A percentile compares a stretch with the other conserved stretches of the same genome.
These are phyloP conservation scores for Drosophila truncata DNA, from an alignment of 1,140 invertebrate species.

Conservation along the genomic window DNA sequence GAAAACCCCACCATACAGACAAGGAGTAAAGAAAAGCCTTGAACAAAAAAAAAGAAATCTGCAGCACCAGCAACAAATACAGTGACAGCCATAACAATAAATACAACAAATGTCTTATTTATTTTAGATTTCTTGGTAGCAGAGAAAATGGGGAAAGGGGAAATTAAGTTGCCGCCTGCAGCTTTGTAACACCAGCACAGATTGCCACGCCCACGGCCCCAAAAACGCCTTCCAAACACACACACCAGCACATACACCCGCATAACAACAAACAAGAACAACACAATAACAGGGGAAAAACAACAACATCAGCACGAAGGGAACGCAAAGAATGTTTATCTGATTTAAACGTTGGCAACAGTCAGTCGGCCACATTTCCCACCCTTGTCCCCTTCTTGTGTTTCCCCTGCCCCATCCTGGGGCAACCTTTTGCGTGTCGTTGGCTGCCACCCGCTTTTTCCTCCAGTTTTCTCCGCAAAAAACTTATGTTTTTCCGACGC, in stretches of 20 bases:
- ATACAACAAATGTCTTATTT: slow-evolving; percentile 70
- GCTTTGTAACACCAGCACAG: slow-evolving; percentile 72
- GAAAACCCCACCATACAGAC: slow-evolving; percentile 9
- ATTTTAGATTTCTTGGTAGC: slow-evolving; percentile 55
- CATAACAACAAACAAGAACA: slow-evolving; percentile 45
- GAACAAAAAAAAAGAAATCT: slow-evolving; percentile 17
- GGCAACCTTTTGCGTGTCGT: slow-evolving; percentile 69
- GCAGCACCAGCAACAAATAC: slow-evolving; percentile 32
- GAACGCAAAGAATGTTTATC: slow-evolving; percentile 70
- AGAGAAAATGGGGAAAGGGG: slow-evolving; percentile 35
- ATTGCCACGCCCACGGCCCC: slow-evolving; percentile 34
- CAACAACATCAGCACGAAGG: slow-evolving; percentile 50
- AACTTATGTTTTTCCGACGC: slow-evolving; percentile 63
- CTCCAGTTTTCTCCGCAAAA: slow-evolving; percentile 30
- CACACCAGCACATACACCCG: slow-evolving; percentile 10
- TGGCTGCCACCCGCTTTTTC: slow-evolving; percentile 9
- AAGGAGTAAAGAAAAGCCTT: slow-evolving; percentile 1
- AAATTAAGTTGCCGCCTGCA: slow-evolving; percentile 82
- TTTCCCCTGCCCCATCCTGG: slow-evolving; percentile 5
- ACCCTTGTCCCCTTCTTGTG: not conserved
- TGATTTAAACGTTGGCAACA: slow-evolving; percentile 79
- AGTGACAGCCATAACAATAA: slow-evolving; percentile 37
- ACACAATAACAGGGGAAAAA: slow-evolving; percentile 48
- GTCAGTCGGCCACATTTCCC: slow-evolving; percentile 55
- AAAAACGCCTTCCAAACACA: slow-evolving; percentile 5